Evolutionary conservation across 2,797 vertebrate species (phyloP).

Genomic region (Danionella dracula): DNA sequence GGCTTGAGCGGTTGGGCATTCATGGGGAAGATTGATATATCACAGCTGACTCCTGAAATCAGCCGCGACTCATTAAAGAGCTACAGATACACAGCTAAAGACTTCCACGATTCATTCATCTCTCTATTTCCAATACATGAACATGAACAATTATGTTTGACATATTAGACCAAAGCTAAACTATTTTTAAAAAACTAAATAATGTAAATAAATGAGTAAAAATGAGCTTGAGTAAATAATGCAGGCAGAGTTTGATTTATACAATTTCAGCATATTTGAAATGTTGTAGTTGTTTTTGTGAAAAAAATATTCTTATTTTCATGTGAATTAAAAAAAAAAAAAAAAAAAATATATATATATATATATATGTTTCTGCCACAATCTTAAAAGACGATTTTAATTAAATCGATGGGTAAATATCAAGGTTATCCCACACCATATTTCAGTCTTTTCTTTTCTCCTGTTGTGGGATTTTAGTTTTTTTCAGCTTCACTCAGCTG

Average conservation of each 20-base stretch:
- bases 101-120: background rate
- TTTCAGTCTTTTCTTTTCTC: conserved; percentile 13
- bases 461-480: conserved; percentile 1
- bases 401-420: too few species aligned
- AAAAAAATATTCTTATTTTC: too few species aligned
- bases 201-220: too few species aligned
- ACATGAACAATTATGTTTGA: too few species aligned
- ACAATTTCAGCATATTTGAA: background rate
- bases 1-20: conserved; percentile 1
- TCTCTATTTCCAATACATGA: conserved; percentile 16
- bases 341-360: too few species aligned
- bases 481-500: conserved; percentile 21
- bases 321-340: background rate
- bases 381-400: too few species aligned
- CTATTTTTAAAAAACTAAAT: too few species aligned
- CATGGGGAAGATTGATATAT: conserved; percentile 16
- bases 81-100: background rate
- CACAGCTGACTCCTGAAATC: conserved; percentile 9
- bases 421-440: too few species aligned
- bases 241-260: background rate
- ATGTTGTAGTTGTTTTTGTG: background rate
- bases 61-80: conserved; percentile 12
- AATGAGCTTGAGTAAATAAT: too few species aligned
- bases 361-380: too few species aligned
- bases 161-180: background rate